These are phyloP conservation scores for Oceanodroma leucorhoa DNA, from an alignment of 2,797 vertebrate species.

Conservation along the genomic window DNA sequence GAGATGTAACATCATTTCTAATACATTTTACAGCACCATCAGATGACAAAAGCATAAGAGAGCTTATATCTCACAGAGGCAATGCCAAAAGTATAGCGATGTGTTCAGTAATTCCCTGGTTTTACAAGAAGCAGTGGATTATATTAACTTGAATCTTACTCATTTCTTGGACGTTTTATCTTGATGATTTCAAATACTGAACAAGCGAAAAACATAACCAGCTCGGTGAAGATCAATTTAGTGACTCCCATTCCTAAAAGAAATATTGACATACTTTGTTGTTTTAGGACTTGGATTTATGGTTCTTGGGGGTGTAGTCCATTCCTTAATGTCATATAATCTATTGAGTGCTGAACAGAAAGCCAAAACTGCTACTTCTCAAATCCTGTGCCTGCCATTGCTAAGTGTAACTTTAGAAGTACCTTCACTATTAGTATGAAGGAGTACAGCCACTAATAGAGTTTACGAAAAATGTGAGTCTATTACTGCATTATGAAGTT, in stretches of 20 bases:
- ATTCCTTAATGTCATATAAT: not conserved
- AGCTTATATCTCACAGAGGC: not conserved
- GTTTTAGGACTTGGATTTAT: constrained; percentile 20
- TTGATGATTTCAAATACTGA: not conserved
- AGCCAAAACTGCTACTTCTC: not conserved
- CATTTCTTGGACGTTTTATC: not conserved
- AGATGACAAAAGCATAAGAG: not conserved
- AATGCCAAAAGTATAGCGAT: not conserved
- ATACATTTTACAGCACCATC: not conserved
- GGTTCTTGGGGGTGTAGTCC: not conserved
- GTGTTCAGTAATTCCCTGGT: not conserved
- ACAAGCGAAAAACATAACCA: not conserved
- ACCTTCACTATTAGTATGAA: not conserved
- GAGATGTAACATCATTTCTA: not conserved
- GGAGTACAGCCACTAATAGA: not conserved
- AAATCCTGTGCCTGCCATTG: not conserved
- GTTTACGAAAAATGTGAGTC: rapidly evolving
- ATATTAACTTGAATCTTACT: not conserved
- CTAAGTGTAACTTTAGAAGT: not conserved
- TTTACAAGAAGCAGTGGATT: not conserved
- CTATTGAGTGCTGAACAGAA: not conserved
- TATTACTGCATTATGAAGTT: not conserved
- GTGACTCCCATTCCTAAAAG: not conserved
- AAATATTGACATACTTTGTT: not conserved
- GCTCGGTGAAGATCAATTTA: not conserved